Percentiles rank a stretch among this genome's conserved stretches.
phyloP scores from a whole-genome alignment of 2,797 vertebrate genomes.

The Macroramphosus scolopax region DNA sequence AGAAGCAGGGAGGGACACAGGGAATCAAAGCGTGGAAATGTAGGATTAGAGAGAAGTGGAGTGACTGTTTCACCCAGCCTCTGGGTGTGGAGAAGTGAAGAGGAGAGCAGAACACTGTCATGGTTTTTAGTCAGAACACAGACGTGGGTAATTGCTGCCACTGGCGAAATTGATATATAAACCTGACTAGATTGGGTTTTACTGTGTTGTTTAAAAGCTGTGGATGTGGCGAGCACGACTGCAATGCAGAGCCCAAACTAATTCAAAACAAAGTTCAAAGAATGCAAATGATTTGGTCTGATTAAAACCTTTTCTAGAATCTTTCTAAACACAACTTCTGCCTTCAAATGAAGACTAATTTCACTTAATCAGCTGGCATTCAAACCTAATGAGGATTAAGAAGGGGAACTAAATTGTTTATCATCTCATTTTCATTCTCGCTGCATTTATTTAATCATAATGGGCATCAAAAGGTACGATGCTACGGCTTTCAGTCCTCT shows the following conservation, averaged over 20 bases:
- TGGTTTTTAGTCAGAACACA: constrained; percentile 61
- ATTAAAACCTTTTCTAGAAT: constrained; percentile 24
- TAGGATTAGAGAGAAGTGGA: constrained; percentile 57
- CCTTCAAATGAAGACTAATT: constrained; percentile 15
- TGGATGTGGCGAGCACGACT: constrained; percentile 15
- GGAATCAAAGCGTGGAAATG: constrained; percentile 65
- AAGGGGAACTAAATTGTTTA: constrained; percentile 20
- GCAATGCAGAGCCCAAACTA: constrained; percentile 1
- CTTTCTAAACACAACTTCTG: constrained; percentile 7
- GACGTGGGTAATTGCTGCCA: constrained; percentile 64
- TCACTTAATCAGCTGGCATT: constrained; percentile 17
- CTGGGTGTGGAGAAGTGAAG: constrained; percentile 43
- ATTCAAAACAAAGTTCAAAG: constrained; percentile 21
- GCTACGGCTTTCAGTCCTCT: too few relatives aligned
- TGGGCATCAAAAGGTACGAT: neutral
- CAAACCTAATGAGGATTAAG: constrained; percentile 19
- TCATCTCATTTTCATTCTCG: constrained; percentile 11
- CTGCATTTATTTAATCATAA: constrained; percentile 21
- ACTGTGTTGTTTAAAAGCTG: constrained; percentile 41
- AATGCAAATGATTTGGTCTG: constrained; percentile 8
- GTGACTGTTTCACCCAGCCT: constrained; percentile 58
- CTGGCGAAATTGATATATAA: constrained; percentile 46
- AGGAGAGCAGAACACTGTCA: constrained; percentile 47
- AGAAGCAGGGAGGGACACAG: constrained; percentile 35
- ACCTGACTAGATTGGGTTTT: constrained; percentile 35